Base-by-base conservation (phyloP, 2,888 invertebrate species). In the Malthinus flaveolus region DNA sequence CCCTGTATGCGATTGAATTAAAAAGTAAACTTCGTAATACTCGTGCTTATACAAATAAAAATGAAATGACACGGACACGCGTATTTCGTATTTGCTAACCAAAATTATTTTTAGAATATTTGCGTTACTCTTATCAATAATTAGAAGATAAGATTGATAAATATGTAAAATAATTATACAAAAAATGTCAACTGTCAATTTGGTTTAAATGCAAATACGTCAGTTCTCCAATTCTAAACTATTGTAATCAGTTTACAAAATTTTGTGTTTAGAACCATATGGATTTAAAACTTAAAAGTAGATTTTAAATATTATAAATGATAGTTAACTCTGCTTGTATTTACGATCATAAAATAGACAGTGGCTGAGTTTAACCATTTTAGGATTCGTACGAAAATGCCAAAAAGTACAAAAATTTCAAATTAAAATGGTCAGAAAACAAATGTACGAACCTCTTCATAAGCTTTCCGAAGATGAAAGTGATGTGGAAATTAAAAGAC, bases 401-500 rank as follows among this genome's bases (percentile, higher is more conserved):
- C 51, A 56, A 59, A 47, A 59, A 42, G 15, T n/a, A 23, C 15
- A 23, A 42, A 42, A n/a, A 12, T n/a, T n/a, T 37, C 9, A 9
- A 15, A 23, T 11, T 31, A 42, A 42, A 13, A 49, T 61, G 37
- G 54, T 53, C n/a, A 36, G 47, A 61, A 53, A 53, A 50, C 62
- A 68, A 39, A 74, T 72, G 46, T 74, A 74, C 61, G 70, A 72
- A 64, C 67, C 66, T 45, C 72, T 73, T n/a, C 66, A 69, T 23
- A 65, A 67, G 39, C 60, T 61, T 10, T 60, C 61, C 15, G 62
- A 62, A 33, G 64, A 56, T 10, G 68, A 68, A 47, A 75, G 74
- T 56, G 70, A 70, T n/a, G 65, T 70, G 36, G 74, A 75, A 56
- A 68, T 75, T 36, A 74, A 71, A 32, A 67, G 66, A 66, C 72